Conservation (phyloP, 2,113 vertebrate genomes). For the Ictidomys tridecemlineatus region DNA sequence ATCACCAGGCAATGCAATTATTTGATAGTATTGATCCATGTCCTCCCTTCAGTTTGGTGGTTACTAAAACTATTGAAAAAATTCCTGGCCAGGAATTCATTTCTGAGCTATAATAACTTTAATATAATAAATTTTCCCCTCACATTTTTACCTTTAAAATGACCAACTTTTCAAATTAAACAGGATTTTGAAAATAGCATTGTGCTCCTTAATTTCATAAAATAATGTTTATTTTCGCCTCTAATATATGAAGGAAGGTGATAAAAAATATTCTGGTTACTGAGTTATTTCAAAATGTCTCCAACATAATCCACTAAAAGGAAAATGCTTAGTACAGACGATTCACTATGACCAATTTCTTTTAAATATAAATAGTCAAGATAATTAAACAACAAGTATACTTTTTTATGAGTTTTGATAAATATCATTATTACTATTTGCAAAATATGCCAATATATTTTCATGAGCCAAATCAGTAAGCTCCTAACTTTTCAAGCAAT, state of each 20-base stretch:
- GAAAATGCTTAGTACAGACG: background rate
- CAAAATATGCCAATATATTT: background rate
- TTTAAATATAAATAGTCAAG: background rate
- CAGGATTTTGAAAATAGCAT: background rate
- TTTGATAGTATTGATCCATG: background rate
- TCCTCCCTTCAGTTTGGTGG: background rate
- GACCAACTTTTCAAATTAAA: background rate
- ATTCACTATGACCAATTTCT: background rate
- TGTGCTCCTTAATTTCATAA: background rate
- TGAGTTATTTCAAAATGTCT: conserved; percentile 27
- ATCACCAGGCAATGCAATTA: background rate
- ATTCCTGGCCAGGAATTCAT: background rate
- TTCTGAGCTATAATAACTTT: conserved; percentile 18
- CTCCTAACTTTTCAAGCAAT: conserved; percentile 11
- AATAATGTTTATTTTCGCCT: background rate
- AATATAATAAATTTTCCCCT: background rate
- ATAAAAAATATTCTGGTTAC: background rate
- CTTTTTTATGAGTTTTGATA: background rate
- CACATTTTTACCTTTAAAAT: background rate
- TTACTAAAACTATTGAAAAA: background rate
- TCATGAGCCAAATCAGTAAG: background rate
- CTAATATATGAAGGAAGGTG: background rate
- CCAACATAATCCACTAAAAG: background rate
- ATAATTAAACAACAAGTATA: conserved; percentile 20
- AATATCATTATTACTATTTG: background rate